phyloP scores from a whole-genome alignment of 1,140 invertebrate species.

The Zophobas morio region DNA sequence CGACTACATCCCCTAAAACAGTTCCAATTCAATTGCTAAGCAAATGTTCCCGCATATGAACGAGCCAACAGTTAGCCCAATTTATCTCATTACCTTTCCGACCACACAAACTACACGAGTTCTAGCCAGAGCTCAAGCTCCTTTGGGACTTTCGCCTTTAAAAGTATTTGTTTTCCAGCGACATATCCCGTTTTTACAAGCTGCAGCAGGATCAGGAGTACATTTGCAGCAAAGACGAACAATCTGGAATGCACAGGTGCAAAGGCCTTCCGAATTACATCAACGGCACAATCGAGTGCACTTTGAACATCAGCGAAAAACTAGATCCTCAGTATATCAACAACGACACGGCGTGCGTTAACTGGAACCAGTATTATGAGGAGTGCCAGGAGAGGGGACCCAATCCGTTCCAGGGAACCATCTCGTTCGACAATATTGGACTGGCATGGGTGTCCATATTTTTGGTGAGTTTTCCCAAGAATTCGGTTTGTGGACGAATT shows the following conservation, averaged over 20 bases:
- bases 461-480: constrained; percentile 83
- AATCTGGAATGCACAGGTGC: constrained; percentile 96
- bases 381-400: constrained; percentile 91
- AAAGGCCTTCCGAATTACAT: constrained; percentile 86
- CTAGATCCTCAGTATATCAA: constrained; percentile 53
- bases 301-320: constrained; percentile 68
- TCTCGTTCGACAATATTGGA: constrained; percentile 99
- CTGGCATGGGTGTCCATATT: constrained; percentile 99
- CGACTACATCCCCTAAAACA: too few species aligned
- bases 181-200: constrained; percentile 84
- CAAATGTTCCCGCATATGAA: not conserved
- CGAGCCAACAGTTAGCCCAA: not conserved
- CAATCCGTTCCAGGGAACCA: constrained; percentile 99
- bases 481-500: constrained; percentile 1
- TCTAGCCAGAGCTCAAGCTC: not conserved
- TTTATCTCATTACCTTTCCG: constrained; percentile 9
- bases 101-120: not conserved
- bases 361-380: constrained; percentile 99
- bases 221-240: constrained; percentile 94
- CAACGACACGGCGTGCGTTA: constrained; percentile 81
- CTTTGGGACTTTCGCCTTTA: constrained; percentile 1
- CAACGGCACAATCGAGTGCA: constrained; percentile 79
- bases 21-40: not conserved
- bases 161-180: constrained; percentile 67
- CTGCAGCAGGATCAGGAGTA: constrained; percentile 94